Percentiles rank a stretch among this genome's conserved stretches.
phyloP scores from a whole-genome alignment of 2,888 invertebrate genomes.

The Cheilosia vulpina region DNA sequence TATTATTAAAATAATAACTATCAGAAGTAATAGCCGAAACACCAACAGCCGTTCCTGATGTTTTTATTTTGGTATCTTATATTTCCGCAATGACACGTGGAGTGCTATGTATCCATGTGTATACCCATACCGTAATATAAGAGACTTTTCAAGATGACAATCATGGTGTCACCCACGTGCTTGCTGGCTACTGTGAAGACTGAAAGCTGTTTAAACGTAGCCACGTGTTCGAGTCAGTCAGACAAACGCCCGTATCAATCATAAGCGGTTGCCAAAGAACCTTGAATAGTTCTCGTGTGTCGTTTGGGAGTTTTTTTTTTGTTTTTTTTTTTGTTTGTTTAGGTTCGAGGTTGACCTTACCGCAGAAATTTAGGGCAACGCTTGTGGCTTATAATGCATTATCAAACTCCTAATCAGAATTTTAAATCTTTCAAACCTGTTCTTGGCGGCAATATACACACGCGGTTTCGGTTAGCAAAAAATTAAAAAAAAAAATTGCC shows the following conservation, averaged over 20 bases:
- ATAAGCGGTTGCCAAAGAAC: conserved; percentile 27
- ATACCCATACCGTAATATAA: too few relatives aligned
- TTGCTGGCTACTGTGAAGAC: background rate
- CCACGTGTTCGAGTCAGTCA: conserved; percentile 9
- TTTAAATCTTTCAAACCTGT: conserved; percentile 9
- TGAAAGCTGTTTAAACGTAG: background rate
- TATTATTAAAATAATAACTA: conserved; percentile 53
- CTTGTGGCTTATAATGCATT: conserved; percentile 21
- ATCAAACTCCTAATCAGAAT: conserved; percentile 34
- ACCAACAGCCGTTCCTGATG: too few relatives aligned
- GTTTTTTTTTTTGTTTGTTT: conserved; percentile 1
- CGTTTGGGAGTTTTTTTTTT: background rate
- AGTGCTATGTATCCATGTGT: background rate
- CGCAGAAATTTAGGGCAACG: conserved; percentile 39
- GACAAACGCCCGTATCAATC: background rate
- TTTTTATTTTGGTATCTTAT: background rate
- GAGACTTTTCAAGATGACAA: background rate
- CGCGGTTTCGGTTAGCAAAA: background rate
- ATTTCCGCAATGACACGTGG: conserved; percentile 43
- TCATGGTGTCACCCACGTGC: conserved; percentile 7
- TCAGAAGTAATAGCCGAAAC: conserved; percentile 6
- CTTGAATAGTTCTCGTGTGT: conserved; percentile 36
- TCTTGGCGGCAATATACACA: conserved; percentile 14
- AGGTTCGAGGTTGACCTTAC: conserved; percentile 8
- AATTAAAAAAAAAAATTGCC: background rate